These are phyloP conservation scores for Centruroides sculpturatus DNA, from an alignment of 1,140 invertebrate genomes.

Conservation along the genomic window DNA sequence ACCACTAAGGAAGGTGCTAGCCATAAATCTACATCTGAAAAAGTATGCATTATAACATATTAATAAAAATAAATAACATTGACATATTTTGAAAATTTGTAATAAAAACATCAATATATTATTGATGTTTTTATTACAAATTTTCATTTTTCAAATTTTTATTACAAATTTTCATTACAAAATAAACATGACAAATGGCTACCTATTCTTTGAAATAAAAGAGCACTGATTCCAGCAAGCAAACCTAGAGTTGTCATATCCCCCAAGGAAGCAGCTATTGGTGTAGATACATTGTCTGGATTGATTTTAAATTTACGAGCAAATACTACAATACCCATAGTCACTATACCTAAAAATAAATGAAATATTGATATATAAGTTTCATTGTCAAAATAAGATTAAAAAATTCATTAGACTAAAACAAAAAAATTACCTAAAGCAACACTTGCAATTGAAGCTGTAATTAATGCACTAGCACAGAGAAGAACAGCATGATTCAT, in stretches of 20 bases:
- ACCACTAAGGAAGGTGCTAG: conserved; percentile 10
- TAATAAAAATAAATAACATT: too few species aligned
- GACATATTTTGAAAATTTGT: too few species aligned
- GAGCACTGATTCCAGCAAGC: conserved; percentile 24
- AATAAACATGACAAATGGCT: too few species aligned
- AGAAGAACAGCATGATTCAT: conserved; percentile 57
- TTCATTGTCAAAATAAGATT: background rate
- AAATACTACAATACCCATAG: conserved; percentile 25
- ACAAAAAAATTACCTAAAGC: conserved; percentile 36
- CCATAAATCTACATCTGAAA: conserved; percentile 6
- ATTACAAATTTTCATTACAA: too few species aligned
- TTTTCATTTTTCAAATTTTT: too few species aligned
- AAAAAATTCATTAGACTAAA: conserved; percentile 1
- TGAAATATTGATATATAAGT: background rate
- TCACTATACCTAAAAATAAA: conserved; percentile 25
- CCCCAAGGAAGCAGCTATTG: conserved; percentile 41
- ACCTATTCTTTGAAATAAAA: conserved; percentile 5
- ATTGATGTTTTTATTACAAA: too few species aligned
- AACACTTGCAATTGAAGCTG: conserved; percentile 55
- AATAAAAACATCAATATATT: too few species aligned
- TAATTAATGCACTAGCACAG: conserved; percentile 73
- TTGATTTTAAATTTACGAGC: conserved; percentile 34
- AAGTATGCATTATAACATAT: background rate
- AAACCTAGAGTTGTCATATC: conserved; percentile 36
- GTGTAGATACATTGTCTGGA: conserved; percentile 45